Evolutionary conservation across 2,888 invertebrate species (phyloP).

Genomic region (Lasius fuliginosus): DNA sequence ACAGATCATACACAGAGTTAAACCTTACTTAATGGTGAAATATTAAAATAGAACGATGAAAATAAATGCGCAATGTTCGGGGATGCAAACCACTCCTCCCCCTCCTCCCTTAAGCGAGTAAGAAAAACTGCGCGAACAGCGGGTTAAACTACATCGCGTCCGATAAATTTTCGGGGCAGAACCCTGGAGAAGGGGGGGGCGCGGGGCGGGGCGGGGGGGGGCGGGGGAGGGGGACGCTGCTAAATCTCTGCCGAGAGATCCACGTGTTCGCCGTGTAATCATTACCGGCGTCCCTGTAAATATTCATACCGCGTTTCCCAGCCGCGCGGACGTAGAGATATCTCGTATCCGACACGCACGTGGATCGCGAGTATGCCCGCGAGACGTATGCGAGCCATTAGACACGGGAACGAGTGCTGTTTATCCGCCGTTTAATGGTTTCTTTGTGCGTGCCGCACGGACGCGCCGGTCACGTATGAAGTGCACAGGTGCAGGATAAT

Average conservation of each 20-base stretch:
- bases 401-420: slow-evolving; percentile 67
- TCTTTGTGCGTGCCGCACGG: slow-evolving; percentile 30
- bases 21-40: background rate
- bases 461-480: slow-evolving; percentile 58
- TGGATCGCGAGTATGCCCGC: slow-evolving; percentile 71
- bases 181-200: too few relatives aligned
- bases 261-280: slow-evolving; percentile 59
- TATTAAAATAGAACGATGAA: background rate
- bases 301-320: slow-evolving; percentile 73
- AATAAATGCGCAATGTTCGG: background rate
- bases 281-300: slow-evolving; percentile 62
- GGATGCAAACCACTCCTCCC: background rate
- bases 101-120: background rate
- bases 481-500: slow-evolving; percentile 43
- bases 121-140: background rate
- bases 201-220: background rate
- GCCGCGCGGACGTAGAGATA: slow-evolving; percentile 56
- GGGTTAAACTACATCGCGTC: slow-evolving; percentile 8
- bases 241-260: slow-evolving; percentile 50
- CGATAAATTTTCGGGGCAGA: slow-evolving; percentile 12
- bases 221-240: background rate
- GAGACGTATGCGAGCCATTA: slow-evolving; percentile 73
- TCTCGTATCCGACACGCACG: slow-evolving; percentile 66
- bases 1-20: background rate
- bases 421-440: slow-evolving; percentile 72